Conservation (phyloP, 2,888 invertebrate species). For the Philereme transversata region DNA sequence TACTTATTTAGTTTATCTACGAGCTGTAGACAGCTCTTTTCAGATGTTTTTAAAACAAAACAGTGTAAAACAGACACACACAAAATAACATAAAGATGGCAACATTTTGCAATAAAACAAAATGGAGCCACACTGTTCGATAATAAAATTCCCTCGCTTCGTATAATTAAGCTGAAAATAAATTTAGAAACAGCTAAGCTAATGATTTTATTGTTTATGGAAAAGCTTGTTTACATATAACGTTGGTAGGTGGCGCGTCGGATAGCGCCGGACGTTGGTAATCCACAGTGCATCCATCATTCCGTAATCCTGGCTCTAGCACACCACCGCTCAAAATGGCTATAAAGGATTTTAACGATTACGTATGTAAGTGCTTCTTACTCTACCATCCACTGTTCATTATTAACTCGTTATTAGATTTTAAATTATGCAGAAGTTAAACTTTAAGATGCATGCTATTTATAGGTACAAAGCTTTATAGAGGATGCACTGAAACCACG, state of each 20-base stretch:
- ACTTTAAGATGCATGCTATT: background rate
- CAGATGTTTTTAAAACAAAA: background rate
- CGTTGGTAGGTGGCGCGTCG: conserved; percentile 21
- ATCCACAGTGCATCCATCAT: conserved; percentile 72
- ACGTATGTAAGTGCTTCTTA: conserved; percentile 64
- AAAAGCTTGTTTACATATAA: conserved; percentile 30
- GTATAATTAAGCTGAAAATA: conserved; percentile 29
- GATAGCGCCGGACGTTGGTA: conserved; percentile 48
- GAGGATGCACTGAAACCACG: too few species aligned
- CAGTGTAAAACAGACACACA: background rate
- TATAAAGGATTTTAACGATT: conserved; percentile 67
- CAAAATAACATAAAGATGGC: background rate
- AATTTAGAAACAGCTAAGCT: conserved; percentile 21
- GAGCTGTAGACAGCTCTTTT: too few species aligned
- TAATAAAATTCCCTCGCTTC: conserved; percentile 26
- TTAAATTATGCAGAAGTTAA: background rate
- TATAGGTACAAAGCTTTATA: too few species aligned
- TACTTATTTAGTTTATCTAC: too few species aligned
- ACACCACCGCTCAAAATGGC: conserved; percentile 65
- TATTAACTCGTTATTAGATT: conserved; percentile 37
- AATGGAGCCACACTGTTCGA: conserved; percentile 25
- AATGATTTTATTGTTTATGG: conserved; percentile 39
- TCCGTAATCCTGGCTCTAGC: conserved; percentile 64
- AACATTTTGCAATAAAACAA: conserved; percentile 28
- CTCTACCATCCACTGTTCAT: conserved; percentile 51